These are phyloP conservation scores for Cyanistes caeruleus DNA, from an alignment of 2,113 vertebrate species.

Conservation along the genomic window DNA sequence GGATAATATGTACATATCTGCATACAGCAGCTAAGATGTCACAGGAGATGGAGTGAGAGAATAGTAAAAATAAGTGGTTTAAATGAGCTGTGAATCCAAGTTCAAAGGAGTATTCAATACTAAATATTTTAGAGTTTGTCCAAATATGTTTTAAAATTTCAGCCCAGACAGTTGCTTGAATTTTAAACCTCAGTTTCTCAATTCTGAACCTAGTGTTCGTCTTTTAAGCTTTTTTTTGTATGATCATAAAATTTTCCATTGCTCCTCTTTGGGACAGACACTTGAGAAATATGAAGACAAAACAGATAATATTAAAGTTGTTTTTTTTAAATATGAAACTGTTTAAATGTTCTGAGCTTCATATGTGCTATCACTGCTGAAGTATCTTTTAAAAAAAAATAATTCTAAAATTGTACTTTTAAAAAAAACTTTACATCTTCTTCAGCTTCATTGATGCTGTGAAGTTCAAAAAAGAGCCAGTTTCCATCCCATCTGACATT, in stretches of 20 bases:
- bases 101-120: neutral
- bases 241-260: neutral
- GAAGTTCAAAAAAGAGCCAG: neutral
- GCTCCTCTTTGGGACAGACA: neutral
- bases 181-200: neutral
- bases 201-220: neutral
- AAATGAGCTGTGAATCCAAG: neutral
- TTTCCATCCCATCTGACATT: neutral
- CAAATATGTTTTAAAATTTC: neutral
- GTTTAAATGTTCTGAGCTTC: neutral
- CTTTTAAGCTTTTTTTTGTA: neutral
- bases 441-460: neutral
- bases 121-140: neutral
- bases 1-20: neutral
- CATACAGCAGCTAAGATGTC: neutral
- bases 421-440: neutral
- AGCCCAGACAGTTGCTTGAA: neutral
- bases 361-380: neutral
- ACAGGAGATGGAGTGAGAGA: neutral
- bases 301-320: neutral
- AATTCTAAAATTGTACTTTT: neutral
- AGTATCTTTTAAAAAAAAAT: fast-evolving
- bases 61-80: neutral
- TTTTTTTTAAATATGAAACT: neutral
- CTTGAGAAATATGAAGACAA: neutral